A percentile compares a stretch with the other conserved stretches of the same genome.
These are phyloP conservation scores for Rhea americana DNA, from an alignment of 2,113 vertebrate genomes.

Conservation along the genomic window DNA sequence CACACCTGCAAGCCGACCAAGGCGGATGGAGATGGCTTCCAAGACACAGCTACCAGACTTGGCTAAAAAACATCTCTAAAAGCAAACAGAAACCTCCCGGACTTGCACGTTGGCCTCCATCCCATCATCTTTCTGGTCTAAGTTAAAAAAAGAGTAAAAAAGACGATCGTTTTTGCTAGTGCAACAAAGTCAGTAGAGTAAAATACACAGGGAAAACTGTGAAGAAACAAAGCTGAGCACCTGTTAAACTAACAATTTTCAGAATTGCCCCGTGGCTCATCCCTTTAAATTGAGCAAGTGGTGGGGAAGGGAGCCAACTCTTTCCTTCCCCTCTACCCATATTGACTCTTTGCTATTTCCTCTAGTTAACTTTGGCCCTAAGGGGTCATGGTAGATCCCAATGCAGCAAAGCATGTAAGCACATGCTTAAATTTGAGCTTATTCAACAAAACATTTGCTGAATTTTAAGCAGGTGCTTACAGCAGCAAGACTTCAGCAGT, in stretches of 20 bases:
- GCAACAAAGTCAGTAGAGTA: neutral
- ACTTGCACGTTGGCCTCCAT: neutral
- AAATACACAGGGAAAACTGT: neutral
- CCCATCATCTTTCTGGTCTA: neutral
- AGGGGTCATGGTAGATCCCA: neutral
- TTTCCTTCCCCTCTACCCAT: neutral
- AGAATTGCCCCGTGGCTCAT: neutral
- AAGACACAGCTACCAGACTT: neutral
- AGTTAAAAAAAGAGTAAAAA: neutral
- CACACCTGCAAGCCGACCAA: neutral
- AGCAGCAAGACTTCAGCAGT: neutral
- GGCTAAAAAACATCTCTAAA: neutral
- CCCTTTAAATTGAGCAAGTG: neutral
- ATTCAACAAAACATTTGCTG: neutral
- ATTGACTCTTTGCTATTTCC: neutral
- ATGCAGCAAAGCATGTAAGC: neutral
- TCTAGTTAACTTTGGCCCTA: neutral
- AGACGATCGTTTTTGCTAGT: neutral
- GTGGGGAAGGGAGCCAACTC: neutral
- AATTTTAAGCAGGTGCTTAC: slow-evolving; percentile 15
- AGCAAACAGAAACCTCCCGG: neutral
- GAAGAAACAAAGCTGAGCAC: neutral
- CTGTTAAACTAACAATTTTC: neutral
- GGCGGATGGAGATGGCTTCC: neutral
- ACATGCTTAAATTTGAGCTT: neutral